Percentiles rank a stretch among this genome's conserved stretches.
Evolutionary conservation across 1,140 invertebrate species (phyloP).

Genomic region (Diploscapter pachys): DNA sequence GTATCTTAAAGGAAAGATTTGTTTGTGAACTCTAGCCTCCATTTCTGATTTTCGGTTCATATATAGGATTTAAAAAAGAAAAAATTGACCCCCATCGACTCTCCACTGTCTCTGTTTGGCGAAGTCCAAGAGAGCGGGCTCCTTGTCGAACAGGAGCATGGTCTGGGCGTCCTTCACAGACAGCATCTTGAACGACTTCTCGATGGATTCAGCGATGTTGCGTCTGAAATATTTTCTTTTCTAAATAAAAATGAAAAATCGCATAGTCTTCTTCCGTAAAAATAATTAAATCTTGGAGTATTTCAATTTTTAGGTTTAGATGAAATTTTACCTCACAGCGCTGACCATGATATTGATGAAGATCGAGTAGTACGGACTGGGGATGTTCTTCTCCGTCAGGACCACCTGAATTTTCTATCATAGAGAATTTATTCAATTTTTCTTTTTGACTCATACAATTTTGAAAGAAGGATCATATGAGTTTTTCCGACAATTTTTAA

Average conservation of each 20-base stretch:
- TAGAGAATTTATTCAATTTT: neutral
- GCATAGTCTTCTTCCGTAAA: too few relatives aligned
- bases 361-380: slow-evolving; percentile 87
- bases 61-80: neutral
- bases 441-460: too few relatives aligned
- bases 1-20: too few relatives aligned
- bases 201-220: neutral
- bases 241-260: neutral
- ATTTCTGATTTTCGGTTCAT: neutral
- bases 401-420: slow-evolving; percentile 49
- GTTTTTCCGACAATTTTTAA: too few relatives aligned
- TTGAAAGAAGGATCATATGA: too few relatives aligned
- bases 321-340: slow-evolving; percentile 72
- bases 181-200: neutral
- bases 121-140: too few relatives aligned
- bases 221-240: slow-evolving; percentile 2
- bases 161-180: neutral
- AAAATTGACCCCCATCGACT: neutral
- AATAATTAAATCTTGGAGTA: too few relatives aligned
- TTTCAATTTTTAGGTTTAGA: too few relatives aligned
- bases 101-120: neutral
- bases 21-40: too few relatives aligned
- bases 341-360: slow-evolving; percentile 95
- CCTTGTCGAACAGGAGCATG: neutral
- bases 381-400: slow-evolving; percentile 85